Evolutionary conservation across 2,797 vertebrate species (phyloP).

Genomic region (Sebastes kiyomatsui): DNA sequence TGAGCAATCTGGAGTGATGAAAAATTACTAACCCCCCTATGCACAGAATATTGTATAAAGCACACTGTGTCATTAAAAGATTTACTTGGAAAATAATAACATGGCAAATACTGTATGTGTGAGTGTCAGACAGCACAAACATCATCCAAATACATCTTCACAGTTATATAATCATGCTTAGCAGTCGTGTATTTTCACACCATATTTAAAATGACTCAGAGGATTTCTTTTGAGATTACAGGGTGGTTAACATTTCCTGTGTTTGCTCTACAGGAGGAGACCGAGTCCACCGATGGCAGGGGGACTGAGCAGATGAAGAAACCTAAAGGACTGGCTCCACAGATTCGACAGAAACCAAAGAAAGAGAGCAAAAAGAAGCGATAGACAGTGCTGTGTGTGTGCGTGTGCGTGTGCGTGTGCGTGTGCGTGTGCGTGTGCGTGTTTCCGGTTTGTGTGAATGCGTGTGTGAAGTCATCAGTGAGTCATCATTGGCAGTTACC

Average conservation of each 20-base stretch:
- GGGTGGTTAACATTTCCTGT: background rate
- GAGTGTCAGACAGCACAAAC: background rate
- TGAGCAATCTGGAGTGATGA: background rate
- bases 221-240: background rate
- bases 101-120: background rate
- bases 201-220: background rate
- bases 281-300: conserved; percentile 68
- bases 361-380: conserved; percentile 88
- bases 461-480: conserved; percentile 1
- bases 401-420: background rate
- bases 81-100: background rate
- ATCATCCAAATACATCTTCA: background rate
- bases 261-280: conserved; percentile 76
- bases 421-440: background rate
- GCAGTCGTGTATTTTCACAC: background rate
- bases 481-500: background rate
- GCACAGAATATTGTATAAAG: background rate
- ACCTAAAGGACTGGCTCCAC: conserved; percentile 75
- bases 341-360: conserved; percentile 83
- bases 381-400: conserved; percentile 47
- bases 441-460: background rate
- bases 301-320: conserved; percentile 78
- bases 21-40: background rate
- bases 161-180: background rate
- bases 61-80: background rate